These are phyloP conservation scores for Meda fulgida DNA, from an alignment of 2,797 vertebrate species.

Conservation along the genomic window DNA sequence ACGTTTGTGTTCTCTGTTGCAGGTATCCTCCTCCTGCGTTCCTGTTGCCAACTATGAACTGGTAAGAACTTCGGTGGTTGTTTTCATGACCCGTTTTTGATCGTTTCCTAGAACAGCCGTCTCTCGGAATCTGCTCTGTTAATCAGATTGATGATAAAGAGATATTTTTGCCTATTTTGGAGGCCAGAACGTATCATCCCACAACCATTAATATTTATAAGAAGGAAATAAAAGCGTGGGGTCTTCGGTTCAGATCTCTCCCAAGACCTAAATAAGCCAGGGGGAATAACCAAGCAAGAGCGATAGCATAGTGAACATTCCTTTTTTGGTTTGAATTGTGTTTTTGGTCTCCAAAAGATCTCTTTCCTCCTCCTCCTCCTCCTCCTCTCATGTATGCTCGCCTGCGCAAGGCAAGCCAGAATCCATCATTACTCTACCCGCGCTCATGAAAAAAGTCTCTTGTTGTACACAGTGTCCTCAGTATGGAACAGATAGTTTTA, in stretches of 20 bases:
- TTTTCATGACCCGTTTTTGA: background rate
- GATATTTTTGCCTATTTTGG: conserved; percentile 31
- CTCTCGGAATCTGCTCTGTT: conserved; percentile 26
- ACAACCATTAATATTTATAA: conserved; percentile 51
- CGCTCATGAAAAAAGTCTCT: conserved; percentile 17
- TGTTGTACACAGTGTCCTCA: conserved; percentile 35
- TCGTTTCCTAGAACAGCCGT: background rate
- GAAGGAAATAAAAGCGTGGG: conserved; percentile 39
- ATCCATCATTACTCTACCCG: conserved; percentile 39
- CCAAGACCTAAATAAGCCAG: conserved; percentile 48
- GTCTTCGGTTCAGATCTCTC: conserved; percentile 29
- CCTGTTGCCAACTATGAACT: conserved; percentile 84
- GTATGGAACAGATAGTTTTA: conserved; percentile 11
- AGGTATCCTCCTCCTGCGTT: conserved; percentile 84
- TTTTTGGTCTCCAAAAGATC: conserved; percentile 43
- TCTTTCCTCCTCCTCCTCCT: conserved; percentile 53
- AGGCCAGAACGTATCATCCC: conserved; percentile 29
- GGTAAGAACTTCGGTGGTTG: conserved; percentile 70
- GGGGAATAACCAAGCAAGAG: conserved; percentile 42
- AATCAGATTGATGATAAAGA: conserved; percentile 43
- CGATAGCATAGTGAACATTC: conserved; percentile 58
- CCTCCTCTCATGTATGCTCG: conserved; percentile 61
- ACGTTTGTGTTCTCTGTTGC: conserved; percentile 56
- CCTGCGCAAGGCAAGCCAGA: conserved; percentile 65
- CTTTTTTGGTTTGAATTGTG: conserved; percentile 79